Conservation (phyloP, 2,113 vertebrate species). For the Pomatostomus ruficeps region DNA sequence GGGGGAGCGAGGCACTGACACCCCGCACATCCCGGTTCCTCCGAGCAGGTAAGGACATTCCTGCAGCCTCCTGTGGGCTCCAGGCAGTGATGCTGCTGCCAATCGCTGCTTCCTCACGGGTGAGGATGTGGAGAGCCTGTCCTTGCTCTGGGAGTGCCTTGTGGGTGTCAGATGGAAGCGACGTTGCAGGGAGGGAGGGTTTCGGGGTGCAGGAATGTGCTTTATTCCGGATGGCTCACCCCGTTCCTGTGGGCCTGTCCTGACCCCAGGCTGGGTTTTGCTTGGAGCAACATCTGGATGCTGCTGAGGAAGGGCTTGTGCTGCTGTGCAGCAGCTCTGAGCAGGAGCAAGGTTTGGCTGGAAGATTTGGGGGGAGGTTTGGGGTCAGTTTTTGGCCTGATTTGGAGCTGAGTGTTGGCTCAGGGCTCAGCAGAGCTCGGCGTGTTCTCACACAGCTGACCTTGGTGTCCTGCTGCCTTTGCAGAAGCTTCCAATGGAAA, state of each 20-base stretch:
- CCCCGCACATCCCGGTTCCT: neutral
- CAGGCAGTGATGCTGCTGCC: neutral
- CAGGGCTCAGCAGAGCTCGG: neutral
- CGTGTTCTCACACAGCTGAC: neutral
- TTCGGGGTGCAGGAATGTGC: neutral
- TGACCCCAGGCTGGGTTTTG: neutral
- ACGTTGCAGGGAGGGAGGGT: neutral
- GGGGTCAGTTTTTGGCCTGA: neutral
- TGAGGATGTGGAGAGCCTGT: neutral
- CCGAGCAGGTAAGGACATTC: neutral
- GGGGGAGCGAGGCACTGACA: accelerated
- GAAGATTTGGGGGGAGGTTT: accelerated
- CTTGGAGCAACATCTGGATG: neutral
- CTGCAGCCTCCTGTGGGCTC: accelerated
- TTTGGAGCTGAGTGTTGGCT: neutral
- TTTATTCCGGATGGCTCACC: neutral
- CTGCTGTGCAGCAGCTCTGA: neutral
- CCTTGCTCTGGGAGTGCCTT: neutral
- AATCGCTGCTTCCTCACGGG: neutral
- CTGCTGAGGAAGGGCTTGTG: neutral
- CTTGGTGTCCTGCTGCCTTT: neutral
- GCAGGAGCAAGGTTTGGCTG: neutral
- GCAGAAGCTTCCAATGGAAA: neutral
- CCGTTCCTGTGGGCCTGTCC: accelerated
- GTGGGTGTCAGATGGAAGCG: neutral